Evolutionary conservation across 2,113 vertebrate genomes (phyloP).

Genomic region (Lepus europaeus): DNA sequence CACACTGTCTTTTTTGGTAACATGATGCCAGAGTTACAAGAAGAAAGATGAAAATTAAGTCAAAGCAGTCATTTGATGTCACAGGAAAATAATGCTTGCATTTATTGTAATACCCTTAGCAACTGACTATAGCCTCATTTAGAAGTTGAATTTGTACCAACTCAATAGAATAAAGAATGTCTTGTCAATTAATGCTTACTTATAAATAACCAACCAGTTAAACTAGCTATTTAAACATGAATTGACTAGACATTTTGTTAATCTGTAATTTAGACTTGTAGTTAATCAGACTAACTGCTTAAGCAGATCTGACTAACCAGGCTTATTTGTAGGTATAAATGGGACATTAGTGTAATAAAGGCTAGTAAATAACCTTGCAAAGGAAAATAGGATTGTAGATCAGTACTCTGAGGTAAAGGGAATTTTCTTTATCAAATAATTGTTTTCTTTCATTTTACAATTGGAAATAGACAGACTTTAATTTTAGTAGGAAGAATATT

Average conservation of each 20-base stretch:
- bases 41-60: conserved; percentile 13
- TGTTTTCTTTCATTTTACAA: neutral
- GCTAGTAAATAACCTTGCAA: conserved; percentile 1
- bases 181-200: neutral
- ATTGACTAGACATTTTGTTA: neutral
- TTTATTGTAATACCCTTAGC: neutral
- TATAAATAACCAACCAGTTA: conserved; percentile 1
- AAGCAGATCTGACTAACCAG: conserved; percentile 46
- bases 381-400: neutral
- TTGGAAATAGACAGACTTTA: neutral
- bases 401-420: neutral
- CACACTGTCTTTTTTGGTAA: conserved; percentile 34
- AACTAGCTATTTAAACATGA: conserved; percentile 4
- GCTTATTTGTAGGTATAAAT: neutral
- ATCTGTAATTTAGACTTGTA: neutral
- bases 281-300: conserved; percentile 19
- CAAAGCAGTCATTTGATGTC: conserved; percentile 19
- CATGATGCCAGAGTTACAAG: neutral
- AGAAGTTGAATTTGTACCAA: neutral
- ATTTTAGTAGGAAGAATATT: conserved; percentile 31
- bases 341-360: neutral
- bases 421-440: neutral
- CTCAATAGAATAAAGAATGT: conserved; percentile 25
- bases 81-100: neutral
- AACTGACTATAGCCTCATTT: neutral